Base-by-base conservation (phyloP, 53 echinoderm and acorn worm species). In the Echinarachnius parma region DNA sequence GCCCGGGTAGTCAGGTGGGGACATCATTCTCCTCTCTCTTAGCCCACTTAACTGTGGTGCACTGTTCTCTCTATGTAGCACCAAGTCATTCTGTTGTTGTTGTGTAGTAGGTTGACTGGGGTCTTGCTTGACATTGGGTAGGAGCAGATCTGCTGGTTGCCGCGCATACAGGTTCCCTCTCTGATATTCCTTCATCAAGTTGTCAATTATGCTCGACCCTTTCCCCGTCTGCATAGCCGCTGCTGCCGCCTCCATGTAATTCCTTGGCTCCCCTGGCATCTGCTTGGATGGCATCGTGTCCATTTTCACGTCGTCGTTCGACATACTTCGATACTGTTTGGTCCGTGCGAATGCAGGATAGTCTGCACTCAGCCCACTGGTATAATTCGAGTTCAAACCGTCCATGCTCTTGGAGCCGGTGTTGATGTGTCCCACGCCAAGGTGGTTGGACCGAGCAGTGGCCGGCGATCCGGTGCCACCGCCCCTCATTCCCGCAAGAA, bases 101-200 rank as follows among this genome's bases (percentile, higher is more conserved):
- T 64, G 36, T 14, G 61, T 61, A 15, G 36, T 65, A 29, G 31
- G 20, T 28, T 56, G 72, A 16, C 21, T 49, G 19, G 72, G 72
- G 55, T 72, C 57, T 56, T 72, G 55, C 56, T 72, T 72, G 72
- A 56, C 72, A 72, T 56, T 72, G 15, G 72, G 72, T 72, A 72
- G 24, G 23, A 72, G 37, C 28, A 72, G 39, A 28, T 72, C 72
- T 3, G 72, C 72, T 14, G 72, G 72, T 9, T 72, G 72, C n/a
- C 72, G 72, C n/a, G 57, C 54, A 72, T 72, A 56, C 5, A 72
- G 57, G 57, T 72, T 72, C 37, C 72, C 72, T 37, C 72, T 72
- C 28, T 56, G 27, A 56, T 72, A 72, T 27, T 72, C 72, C 35
- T 72, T 72, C 72, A 72, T 72, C 35, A 72, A n/a, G 42, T 56